A percentile compares a stretch with the other conserved stretches of the same genome.
These are phyloP conservation scores for Rhinolophus sinicus DNA, from an alignment of 2,113 vertebrate genomes.

Conservation along the genomic window DNA sequence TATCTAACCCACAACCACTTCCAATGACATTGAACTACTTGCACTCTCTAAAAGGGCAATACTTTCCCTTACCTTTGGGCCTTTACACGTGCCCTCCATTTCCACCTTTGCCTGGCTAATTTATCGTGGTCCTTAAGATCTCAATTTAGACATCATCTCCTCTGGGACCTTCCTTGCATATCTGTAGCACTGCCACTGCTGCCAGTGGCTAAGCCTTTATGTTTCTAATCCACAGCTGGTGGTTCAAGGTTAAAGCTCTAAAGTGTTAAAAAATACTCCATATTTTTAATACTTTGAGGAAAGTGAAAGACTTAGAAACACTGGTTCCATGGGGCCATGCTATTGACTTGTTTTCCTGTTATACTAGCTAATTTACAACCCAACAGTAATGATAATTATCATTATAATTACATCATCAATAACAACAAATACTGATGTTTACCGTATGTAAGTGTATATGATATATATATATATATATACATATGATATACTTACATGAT, in stretches of 20 bases:
- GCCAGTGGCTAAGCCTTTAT: background rate
- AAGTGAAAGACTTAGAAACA: background rate
- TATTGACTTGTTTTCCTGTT: background rate
- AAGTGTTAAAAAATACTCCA: background rate
- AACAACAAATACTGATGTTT: background rate
- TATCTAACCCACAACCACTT: background rate
- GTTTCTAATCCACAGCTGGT: background rate
- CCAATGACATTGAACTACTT: background rate
- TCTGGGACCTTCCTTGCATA: background rate
- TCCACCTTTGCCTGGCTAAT: background rate
- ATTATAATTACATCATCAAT: background rate
- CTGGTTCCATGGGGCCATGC: background rate
- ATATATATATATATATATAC: background rate
- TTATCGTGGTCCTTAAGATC: background rate
- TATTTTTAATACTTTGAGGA: background rate
- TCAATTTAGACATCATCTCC: background rate
- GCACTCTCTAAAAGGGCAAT: background rate
- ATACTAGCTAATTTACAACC: background rate
- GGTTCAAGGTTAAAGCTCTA: background rate
- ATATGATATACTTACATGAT: background rate
- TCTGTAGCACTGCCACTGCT: background rate
- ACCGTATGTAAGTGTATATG: background rate
- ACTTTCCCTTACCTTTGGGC: background rate
- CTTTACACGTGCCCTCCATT: background rate
- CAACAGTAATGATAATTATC: background rate